Percentiles rank a stretch among this genome's conserved stretches.
These are phyloP conservation scores for Aphelocoma coerulescens DNA, from an alignment of 2,113 vertebrate genomes.

Conservation along the genomic window DNA sequence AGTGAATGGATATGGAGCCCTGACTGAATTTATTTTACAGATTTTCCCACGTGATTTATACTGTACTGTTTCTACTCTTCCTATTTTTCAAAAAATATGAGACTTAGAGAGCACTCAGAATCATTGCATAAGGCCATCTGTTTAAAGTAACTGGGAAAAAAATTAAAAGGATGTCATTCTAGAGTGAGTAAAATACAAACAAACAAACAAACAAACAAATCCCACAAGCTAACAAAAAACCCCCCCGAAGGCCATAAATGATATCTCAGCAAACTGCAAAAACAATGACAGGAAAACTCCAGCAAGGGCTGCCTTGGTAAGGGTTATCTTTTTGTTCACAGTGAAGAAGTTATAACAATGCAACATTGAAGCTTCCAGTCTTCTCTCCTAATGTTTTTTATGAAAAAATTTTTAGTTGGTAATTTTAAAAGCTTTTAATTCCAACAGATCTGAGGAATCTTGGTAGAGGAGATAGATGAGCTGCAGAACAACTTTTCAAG, in stretches of 20 bases:
- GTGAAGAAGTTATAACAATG: neutral
- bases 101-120: neutral
- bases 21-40: neutral
- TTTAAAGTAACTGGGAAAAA: neutral
- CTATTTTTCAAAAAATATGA: neutral
- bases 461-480: neutral
- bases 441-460: neutral
- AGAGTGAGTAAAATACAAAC: neutral
- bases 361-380: neutral
- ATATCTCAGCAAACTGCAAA: neutral
- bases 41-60: neutral
- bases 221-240: neutral
- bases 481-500: neutral
- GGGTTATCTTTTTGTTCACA: neutral
- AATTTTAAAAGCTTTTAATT: neutral
- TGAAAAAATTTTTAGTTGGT: neutral
- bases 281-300: neutral
- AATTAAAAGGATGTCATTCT: neutral
- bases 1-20: neutral
- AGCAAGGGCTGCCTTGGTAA: neutral
- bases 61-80: neutral
- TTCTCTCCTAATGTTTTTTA: neutral
- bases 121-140: neutral
- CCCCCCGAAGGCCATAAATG: neutral
- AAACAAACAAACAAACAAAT: neutral